phyloP scores from a whole-genome alignment of 1,140 invertebrate species.

The Zaprionus tsacasi region DNA sequence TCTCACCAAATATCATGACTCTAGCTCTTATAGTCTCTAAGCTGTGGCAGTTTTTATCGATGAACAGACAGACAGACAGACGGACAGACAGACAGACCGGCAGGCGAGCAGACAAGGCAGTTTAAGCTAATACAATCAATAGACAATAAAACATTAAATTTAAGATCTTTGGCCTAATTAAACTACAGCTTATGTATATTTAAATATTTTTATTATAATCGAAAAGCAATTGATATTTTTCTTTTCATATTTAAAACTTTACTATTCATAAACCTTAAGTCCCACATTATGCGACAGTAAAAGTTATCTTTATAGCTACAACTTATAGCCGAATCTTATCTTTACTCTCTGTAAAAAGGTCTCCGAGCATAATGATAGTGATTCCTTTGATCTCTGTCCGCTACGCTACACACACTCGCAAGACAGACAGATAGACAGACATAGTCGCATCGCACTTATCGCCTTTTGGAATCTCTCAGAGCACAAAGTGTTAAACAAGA shows the following conservation, averaged over 20 bases:
- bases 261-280: not conserved
- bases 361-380: slow-evolving; percentile 9
- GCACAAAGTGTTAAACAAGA: slow-evolving; percentile 50
- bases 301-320: not conserved
- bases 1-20: too few relatives aligned
- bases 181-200: too few relatives aligned
- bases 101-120: too few relatives aligned
- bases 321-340: not conserved
- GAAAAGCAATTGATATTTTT: too few relatives aligned
- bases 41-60: too few relatives aligned
- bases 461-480: slow-evolving; percentile 49
- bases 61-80: too few relatives aligned
- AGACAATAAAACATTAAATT: too few relatives aligned
- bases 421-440: slow-evolving; percentile 4
- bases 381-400: slow-evolving; percentile 39
- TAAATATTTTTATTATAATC: too few relatives aligned
- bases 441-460: slow-evolving; percentile 44
- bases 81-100: too few relatives aligned
- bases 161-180: too few relatives aligned
- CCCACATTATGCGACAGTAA: not conserved
- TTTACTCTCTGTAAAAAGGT: not conserved
- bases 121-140: too few relatives aligned
- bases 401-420: not conserved
- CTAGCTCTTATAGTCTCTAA: too few relatives aligned
- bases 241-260: not conserved